Evolutionary conservation across 2,113 vertebrate species (phyloP).

Genomic region (Tonatia bakeri): DNA sequence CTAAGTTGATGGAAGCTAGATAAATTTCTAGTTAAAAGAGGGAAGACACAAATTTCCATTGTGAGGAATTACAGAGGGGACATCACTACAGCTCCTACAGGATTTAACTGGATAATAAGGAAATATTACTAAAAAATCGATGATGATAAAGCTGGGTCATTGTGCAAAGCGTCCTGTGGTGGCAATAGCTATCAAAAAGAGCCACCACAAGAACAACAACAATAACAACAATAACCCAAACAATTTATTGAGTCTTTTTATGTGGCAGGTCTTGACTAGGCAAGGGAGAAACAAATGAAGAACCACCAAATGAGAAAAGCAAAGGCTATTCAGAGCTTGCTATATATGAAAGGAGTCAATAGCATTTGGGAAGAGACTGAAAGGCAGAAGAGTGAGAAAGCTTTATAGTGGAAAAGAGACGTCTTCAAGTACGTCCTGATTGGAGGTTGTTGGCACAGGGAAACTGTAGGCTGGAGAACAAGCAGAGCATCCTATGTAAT

Average conservation of each 20-base stretch:
- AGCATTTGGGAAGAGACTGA: background rate
- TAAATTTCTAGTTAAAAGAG: background rate
- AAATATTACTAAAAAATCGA: background rate
- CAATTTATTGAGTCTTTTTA: background rate
- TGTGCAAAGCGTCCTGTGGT: background rate
- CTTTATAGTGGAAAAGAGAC: background rate
- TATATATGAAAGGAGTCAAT: background rate
- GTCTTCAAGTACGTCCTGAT: background rate
- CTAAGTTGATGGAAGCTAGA: background rate
- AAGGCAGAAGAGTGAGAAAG: background rate
- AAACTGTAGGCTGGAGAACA: background rate
- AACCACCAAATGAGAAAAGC: background rate
- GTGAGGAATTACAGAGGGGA: background rate
- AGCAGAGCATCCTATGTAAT: background rate
- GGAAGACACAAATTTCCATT: background rate
- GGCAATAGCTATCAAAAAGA: background rate
- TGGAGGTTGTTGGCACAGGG: background rate
- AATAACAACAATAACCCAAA: background rate
- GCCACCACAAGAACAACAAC: background rate
- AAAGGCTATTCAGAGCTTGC: background rate
- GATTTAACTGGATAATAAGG: background rate
- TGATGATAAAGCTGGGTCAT: background rate
- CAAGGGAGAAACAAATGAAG: background rate
- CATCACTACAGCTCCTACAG: background rate
- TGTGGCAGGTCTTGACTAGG: background rate